Evolutionary conservation across 2,888 invertebrate species (phyloP).

Genomic region (Cryptophagus acutangulus): DNA sequence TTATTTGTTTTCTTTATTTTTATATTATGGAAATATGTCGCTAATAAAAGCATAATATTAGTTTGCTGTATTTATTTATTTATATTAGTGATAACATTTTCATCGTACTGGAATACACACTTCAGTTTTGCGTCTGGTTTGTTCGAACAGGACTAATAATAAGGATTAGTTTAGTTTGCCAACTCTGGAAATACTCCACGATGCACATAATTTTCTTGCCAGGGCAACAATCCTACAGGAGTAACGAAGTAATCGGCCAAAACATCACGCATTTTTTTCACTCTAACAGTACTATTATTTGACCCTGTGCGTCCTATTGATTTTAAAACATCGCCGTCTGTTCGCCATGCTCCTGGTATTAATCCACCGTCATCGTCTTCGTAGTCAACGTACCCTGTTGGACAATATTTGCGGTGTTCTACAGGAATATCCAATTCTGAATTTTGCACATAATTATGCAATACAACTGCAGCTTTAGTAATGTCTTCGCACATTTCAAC

Average conservation of each 20-base stretch:
- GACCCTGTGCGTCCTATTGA: no score
- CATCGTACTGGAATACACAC: no score
- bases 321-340: background rate
- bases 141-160: no score
- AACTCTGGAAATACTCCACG: slow-evolving; percentile 7
- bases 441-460: slow-evolving; percentile 24
- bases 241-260: slow-evolving; percentile 11
- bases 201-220: slow-evolving; percentile 9
- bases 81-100: no score
- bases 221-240: slow-evolving; percentile 6
- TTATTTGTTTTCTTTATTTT: no score
- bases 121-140: no score
- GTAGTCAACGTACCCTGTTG: slow-evolving; percentile 9
- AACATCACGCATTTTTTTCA: no score
- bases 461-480: slow-evolving; percentile 18
- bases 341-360: slow-evolving; percentile 5
- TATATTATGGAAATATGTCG: no score
- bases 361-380: slow-evolving; percentile 5
- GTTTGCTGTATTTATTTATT: no score
- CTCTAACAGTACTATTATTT: no score
- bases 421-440: slow-evolving; percentile 10
- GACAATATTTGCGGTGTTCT: slow-evolving; percentile 12
- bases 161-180: no score
- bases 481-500: slow-evolving; percentile 9
- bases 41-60: no score